A percentile compares a stretch with the other conserved stretches of the same genome.
Conservation (phyloP, 2,888 invertebrate species). For the Meloe dianella region DNA sequence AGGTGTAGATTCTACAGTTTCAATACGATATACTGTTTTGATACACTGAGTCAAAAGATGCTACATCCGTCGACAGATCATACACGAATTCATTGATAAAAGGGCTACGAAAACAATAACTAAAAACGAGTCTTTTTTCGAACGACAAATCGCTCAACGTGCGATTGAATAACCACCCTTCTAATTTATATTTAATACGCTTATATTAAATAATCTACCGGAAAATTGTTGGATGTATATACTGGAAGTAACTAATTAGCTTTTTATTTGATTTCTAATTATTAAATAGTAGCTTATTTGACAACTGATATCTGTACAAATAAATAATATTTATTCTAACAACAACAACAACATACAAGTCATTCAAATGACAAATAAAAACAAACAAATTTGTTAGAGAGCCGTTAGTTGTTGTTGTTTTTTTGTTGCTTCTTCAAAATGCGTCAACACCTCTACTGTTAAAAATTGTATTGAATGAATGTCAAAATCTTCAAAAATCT, state of each 20-base stretch:
- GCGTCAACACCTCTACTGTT: conserved; percentile 39
- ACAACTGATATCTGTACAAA: background rate
- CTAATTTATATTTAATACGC: conserved; percentile 54
- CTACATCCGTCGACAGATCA: background rate
- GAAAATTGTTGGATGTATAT: conserved; percentile 53
- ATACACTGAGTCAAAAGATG: too few species aligned
- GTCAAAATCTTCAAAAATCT: conserved; percentile 20
- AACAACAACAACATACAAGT: background rate
- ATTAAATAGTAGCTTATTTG: background rate
- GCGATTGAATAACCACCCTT: conserved; percentile 47
- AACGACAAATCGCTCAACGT: background rate
- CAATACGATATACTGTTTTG: too few species aligned
- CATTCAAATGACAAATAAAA: background rate
- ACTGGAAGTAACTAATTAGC: conserved; percentile 9
- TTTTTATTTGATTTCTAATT: background rate
- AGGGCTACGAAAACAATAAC: background rate
- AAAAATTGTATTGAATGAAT: conserved; percentile 11
- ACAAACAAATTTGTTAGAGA: background rate
- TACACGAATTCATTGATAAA: background rate
- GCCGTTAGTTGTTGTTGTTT: background rate
- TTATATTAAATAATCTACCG: conserved; percentile 57
- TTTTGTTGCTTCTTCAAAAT: conserved; percentile 11
- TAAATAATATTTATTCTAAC: background rate
- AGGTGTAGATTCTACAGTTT: too few species aligned
- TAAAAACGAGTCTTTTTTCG: background rate